phyloP scores from a whole-genome alignment of 2,888 invertebrate genomes.

The Calliopum simillimum region DNA sequence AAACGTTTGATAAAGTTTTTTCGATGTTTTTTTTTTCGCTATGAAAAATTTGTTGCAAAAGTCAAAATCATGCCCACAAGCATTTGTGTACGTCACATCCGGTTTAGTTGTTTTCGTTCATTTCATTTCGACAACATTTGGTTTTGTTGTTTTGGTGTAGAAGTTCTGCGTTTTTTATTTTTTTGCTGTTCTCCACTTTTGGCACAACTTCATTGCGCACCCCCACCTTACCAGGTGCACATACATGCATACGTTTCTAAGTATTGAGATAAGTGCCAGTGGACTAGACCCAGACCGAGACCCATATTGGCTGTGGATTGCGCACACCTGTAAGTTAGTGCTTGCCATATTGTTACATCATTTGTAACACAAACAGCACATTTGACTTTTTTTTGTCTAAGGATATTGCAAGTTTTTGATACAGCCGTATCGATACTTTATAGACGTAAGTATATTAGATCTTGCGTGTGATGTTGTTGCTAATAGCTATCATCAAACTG shows the following conservation, averaged over 20 bases:
- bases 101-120: constrained; percentile 16
- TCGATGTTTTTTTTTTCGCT: neutral
- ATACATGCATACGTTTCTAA: too few relatives aligned
- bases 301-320: neutral
- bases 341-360: neutral
- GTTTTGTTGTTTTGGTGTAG: too few relatives aligned
- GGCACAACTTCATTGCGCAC: constrained; percentile 5
- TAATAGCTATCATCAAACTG: too few relatives aligned
- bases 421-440: too few relatives aligned
- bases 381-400: too few relatives aligned
- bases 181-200: too few relatives aligned
- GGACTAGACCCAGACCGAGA: too few relatives aligned
- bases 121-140: neutral
- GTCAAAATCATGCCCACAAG: constrained; percentile 17
- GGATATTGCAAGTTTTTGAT: too few relatives aligned
- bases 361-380: too few relatives aligned
- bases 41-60: constrained; percentile 1
- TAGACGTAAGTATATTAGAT: too few relatives aligned
- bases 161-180: neutral
- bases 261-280: too few relatives aligned
- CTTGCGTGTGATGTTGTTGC: too few relatives aligned
- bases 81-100: constrained; percentile 29
- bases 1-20: neutral
- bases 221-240: neutral
- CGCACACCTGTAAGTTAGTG: neutral